Percentiles rank a stretch among this genome's conserved stretches.
phyloP scores from a whole-genome alignment of 2,797 vertebrate genomes.

The Danio albolineatus region DNA sequence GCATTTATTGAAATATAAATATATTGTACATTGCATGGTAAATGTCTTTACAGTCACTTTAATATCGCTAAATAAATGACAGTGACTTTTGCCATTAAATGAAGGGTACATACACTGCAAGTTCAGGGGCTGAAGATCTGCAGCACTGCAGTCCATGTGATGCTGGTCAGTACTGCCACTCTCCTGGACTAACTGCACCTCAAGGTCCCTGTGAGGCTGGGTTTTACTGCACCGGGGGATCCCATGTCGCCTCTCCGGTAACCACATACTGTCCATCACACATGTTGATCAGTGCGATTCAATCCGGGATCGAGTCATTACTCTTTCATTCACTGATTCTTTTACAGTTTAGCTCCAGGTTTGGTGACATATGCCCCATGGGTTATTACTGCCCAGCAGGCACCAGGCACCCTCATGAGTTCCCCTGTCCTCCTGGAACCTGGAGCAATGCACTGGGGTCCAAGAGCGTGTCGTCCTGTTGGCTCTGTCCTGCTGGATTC shows the following conservation, averaged over 20 bases:
- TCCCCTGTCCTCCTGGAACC: constrained; percentile 85
- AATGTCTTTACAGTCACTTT: too few relatives aligned
- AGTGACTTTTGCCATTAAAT: background rate
- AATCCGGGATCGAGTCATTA: background rate
- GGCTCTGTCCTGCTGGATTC: constrained; percentile 82
- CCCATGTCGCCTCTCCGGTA: constrained; percentile 84
- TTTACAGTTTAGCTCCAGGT: constrained; percentile 78
- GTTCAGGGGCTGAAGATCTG: constrained; percentile 69
- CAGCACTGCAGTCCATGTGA: constrained; percentile 83
- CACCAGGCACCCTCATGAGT: constrained; percentile 77
- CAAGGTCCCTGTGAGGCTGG: constrained; percentile 85
- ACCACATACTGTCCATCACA: constrained; percentile 51
- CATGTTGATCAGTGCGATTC: background rate
- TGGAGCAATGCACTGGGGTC: constrained; percentile 84
- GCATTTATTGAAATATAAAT: too few relatives aligned
- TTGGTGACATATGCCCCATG: constrained; percentile 83
- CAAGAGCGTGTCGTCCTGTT: constrained; percentile 78
- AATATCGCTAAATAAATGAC: too few relatives aligned
- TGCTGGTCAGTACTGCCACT: constrained; percentile 84
- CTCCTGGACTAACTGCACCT: constrained; percentile 78
- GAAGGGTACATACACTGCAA: constrained; percentile 84
- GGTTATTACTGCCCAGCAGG: constrained; percentile 86
- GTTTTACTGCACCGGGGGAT: constrained; percentile 84
- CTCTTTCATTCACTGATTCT: constrained; percentile 33
- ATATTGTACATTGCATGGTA: too few relatives aligned